Evolutionary conservation across 2,113 vertebrate species (phyloP), one percentile per base, ranked within the genome.

Genomic region (Triplophysa rosa): DNA sequence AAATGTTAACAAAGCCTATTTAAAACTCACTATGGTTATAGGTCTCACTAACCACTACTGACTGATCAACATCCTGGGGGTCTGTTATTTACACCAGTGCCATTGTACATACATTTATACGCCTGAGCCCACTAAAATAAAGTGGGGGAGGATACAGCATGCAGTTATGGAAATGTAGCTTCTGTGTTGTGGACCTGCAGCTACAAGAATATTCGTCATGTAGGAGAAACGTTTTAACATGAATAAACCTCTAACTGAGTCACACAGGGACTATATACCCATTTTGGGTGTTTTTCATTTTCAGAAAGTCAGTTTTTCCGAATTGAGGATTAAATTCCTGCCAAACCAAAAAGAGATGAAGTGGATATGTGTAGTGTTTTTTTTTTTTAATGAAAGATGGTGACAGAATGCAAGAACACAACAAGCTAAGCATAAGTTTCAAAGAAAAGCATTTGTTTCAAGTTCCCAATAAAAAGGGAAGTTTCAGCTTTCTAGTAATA

Each of bases 1-100:
- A 81, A 40, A 19, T 67, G 14, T 72, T 42, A 62, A 65, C 82
- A 78, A 81, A 67, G 62, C 40, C 68, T 77, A 64, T 78, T 74
- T 74, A 73, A 29, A 78, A 58, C 16, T 78, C 24, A 63, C 67
- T 45, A 63, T 84, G 67, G 74, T 78, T 73, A 58, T 40, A 69
- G 49, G 65, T 45, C 52, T 52, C 62, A 40, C 21, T 75, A 65
- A 69, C n/a, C 54, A 68, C 67, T 61, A 66, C 29, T 37, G 40
- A n/a, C 72, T n/a, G 7, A 40, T 74, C 74, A 70, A 72, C 78
- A 73, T 73, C 71, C 78, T 82, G 82, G 80, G 70, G 49, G 72
- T 80, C 62, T 79, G 66, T 19, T 77, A 26, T 66, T 66, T 77
- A 54, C 45, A 37, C 40, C n/a, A 59, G n/a, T 58, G 17, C 64